Evolutionary conservation across 1,140 invertebrate genomes (phyloP).

Genomic region (Caenorhabditis brenneri): DNA sequence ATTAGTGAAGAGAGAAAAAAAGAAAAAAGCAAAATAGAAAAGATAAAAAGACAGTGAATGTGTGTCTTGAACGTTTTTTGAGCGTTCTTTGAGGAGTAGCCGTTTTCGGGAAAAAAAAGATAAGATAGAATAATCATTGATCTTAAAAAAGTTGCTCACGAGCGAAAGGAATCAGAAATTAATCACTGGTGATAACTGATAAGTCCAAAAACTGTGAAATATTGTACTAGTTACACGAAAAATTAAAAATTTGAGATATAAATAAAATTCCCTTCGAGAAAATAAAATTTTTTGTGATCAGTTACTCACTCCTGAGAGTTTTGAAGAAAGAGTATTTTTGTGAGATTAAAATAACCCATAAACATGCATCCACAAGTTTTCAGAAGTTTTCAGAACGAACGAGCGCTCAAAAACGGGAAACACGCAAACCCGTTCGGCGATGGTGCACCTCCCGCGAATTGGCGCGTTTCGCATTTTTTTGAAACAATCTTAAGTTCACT

Average conservation of each 20-base stretch:
- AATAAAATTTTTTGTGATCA: too few relatives aligned
- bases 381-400: background rate
- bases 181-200: too few relatives aligned
- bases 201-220: too few relatives aligned
- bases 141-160: background rate
- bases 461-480: conserved; percentile 15
- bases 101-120: background rate
- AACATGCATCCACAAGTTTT: background rate
- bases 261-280: too few relatives aligned
- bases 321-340: too few relatives aligned
- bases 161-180: too few relatives aligned
- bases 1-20: background rate
- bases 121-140: background rate
- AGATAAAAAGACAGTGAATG: background rate
- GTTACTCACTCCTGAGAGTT: too few relatives aligned
- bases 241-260: too few relatives aligned
- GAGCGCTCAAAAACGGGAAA: background rate
- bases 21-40: background rate
- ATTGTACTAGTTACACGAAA: too few relatives aligned
- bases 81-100: background rate
- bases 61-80: conserved; percentile 23
- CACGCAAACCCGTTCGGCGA: background rate
- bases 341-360: too few relatives aligned
- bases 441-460: background rate
- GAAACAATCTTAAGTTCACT: background rate